Conservation (phyloP, 2,888 invertebrate genomes). For the Coremacera marginata region DNA sequence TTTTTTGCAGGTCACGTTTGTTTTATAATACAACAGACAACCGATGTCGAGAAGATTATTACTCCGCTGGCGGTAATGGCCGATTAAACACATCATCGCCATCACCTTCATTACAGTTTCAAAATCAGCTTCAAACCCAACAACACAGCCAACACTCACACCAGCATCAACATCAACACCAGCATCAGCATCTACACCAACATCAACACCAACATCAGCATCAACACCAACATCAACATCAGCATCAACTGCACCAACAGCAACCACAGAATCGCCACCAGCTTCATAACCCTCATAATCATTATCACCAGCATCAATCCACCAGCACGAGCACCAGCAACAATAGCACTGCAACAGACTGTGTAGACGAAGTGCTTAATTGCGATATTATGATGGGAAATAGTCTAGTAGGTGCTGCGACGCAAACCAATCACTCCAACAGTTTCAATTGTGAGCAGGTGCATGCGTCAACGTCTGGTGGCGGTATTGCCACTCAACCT, state of each 20-base stretch:
- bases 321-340: constrained; percentile 40
- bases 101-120: constrained; percentile 52
- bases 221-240: constrained; percentile 52
- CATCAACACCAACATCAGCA: constrained; percentile 48
- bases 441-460: constrained; percentile 52
- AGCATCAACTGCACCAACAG: constrained; percentile 54
- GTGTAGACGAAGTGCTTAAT: constrained; percentile 59
- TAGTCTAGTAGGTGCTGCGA: constrained; percentile 60
- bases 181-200: constrained; percentile 49
- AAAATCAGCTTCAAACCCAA: constrained; percentile 46
- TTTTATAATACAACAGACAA: constrained; percentile 66
- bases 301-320: constrained; percentile 46
- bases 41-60: constrained; percentile 67
- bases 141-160: constrained; percentile 49
- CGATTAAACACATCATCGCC: constrained; percentile 51
- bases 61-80: constrained; percentile 55
- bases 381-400: constrained; percentile 56
- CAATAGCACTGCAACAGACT: constrained; percentile 47
- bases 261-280: constrained; percentile 52
- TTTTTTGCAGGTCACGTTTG: constrained; percentile 61
- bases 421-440: constrained; percentile 61
- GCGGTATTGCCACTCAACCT: constrained; percentile 51
- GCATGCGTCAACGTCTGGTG: constrained; percentile 52
- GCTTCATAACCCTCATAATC: constrained; percentile 45
- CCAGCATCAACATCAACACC: constrained; percentile 46